These are phyloP conservation scores for Eptatretus atami DNA, from an alignment of 2,797 vertebrate species.

Conservation along the genomic window DNA sequence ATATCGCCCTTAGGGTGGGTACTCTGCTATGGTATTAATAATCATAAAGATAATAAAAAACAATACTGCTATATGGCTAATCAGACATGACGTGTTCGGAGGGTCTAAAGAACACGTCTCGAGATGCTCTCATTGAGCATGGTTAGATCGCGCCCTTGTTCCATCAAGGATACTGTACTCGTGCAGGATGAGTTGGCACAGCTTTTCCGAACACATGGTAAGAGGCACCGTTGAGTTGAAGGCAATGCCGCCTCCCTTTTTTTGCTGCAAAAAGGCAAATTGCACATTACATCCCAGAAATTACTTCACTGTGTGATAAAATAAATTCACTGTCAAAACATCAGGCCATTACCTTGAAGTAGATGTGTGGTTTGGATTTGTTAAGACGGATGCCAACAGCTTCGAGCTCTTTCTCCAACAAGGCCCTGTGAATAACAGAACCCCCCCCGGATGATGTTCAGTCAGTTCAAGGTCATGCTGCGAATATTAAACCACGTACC, in stretches of 20 bases:
- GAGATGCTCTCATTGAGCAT: too few relatives aligned
- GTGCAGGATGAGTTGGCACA: constrained; percentile 83
- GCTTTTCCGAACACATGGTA: constrained; percentile 77
- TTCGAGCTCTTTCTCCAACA: constrained; percentile 82
- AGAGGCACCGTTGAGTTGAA: constrained; percentile 81
- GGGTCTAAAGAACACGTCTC: too few relatives aligned
- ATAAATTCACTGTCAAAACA: background rate
- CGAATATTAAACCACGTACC: too few relatives aligned
- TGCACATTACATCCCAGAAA: too few relatives aligned
- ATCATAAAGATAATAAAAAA: too few relatives aligned
- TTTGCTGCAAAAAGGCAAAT: constrained; percentile 24
- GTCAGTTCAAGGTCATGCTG: too few relatives aligned
- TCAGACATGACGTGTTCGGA: too few relatives aligned
- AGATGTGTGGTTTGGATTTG: constrained; percentile 77
- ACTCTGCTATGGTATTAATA: too few relatives aligned
- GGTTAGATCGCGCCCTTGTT: background rate
- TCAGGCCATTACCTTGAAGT: constrained; percentile 49
- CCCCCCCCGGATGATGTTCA: too few relatives aligned
- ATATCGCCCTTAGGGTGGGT: too few relatives aligned
- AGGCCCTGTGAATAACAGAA: constrained; percentile 18
- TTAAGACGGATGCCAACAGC: constrained; percentile 86
- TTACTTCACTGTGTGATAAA: too few relatives aligned
- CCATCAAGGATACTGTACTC: constrained; percentile 87
- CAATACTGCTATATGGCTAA: too few relatives aligned
- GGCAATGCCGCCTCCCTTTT: constrained; percentile 84